Evolutionary conservation across 2,113 vertebrate genomes (phyloP).

Genomic region (Hypocryptadius cinnamomeus): DNA sequence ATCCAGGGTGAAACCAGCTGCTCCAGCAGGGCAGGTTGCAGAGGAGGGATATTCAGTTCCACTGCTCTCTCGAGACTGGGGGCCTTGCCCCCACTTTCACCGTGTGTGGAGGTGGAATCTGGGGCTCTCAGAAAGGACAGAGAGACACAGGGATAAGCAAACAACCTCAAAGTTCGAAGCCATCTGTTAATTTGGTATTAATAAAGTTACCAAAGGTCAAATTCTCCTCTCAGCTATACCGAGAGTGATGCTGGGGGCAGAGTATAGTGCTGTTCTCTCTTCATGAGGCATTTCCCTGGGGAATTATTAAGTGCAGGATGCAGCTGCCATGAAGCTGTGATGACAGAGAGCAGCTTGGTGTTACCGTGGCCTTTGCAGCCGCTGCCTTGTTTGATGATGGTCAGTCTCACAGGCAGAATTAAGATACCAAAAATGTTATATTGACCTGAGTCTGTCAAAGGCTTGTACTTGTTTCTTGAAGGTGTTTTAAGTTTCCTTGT

Average conservation of each 20-base stretch:
- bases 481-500: background rate
- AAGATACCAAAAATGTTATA: background rate
- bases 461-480: background rate
- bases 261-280: background rate
- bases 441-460: background rate
- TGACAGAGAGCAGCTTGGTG: background rate
- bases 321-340: background rate
- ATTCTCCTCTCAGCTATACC: background rate
- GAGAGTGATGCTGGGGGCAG: background rate
- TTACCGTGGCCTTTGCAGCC: background rate
- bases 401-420: background rate
- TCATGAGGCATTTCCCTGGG: background rate
- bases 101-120: background rate
- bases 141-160: background rate
- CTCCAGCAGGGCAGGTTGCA: background rate
- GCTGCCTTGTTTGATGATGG: background rate
- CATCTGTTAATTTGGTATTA: slow-evolving; percentile 9
- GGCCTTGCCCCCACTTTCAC: background rate
- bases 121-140: background rate
- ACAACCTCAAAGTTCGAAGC: background rate
- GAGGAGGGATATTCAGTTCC: background rate
- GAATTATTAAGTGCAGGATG: background rate
- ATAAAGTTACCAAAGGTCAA: slow-evolving; percentile 17
- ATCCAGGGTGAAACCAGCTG: background rate
- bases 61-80: background rate